Percentiles rank a stretch among this genome's conserved stretches.
Evolutionary conservation across 2,113 vertebrate species (phyloP).

Genomic region (Ochotona curzoniae): DNA sequence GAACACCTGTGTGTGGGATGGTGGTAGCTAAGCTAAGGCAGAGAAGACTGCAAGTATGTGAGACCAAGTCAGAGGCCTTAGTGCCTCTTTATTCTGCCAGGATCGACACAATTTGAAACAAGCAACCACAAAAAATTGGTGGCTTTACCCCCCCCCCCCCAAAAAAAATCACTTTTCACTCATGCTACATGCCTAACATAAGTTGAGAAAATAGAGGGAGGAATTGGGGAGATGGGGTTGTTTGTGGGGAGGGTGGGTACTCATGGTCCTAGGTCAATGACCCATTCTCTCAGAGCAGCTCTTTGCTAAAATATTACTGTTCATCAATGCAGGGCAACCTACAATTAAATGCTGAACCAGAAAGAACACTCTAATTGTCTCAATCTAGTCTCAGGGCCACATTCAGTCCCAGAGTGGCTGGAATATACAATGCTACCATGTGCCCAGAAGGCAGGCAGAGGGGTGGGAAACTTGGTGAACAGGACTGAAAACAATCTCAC

Average conservation of each 20-base stretch:
- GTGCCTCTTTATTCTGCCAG: not conserved
- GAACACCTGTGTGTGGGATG: not conserved
- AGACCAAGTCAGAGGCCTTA: not conserved
- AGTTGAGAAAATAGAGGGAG: not conserved
- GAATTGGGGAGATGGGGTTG: not conserved
- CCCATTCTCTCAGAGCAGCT: not conserved
- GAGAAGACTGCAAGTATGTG: not conserved
- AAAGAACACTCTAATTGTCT: not conserved
- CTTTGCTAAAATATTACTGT: not conserved
- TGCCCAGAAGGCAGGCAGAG: not conserved
- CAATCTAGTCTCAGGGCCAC: not conserved
- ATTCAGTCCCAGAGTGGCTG: not conserved
- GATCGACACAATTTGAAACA: not conserved
- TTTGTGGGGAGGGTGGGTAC: not conserved
- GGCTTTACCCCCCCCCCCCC: not conserved
- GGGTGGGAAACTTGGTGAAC: not conserved
- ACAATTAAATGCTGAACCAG: not conserved
- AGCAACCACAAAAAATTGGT: not conserved
- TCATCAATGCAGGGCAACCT: not conserved
- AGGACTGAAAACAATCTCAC: not conserved
- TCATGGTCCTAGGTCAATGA: not conserved
- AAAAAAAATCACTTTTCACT: not conserved
- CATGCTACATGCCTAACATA: not conserved
- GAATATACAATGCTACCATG: not conserved
- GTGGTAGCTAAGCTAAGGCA: not conserved